Evolutionary conservation across 2,113 vertebrate species (phyloP).

Genomic region (Rousettus leschenaultii): DNA sequence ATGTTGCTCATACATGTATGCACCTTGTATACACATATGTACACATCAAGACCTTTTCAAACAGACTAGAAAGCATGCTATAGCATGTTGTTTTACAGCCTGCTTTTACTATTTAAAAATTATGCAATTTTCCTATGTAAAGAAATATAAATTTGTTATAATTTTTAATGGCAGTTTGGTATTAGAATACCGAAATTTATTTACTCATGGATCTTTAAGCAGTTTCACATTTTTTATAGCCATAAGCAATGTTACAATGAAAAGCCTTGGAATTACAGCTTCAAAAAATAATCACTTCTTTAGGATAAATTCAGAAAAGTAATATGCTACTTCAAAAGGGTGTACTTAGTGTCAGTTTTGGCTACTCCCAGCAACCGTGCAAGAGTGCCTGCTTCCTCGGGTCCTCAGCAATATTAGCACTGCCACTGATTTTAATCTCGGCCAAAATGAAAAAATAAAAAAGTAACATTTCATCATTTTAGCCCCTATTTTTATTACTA

Average conservation of each 20-base stretch:
- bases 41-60: background rate
- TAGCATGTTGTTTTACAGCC: background rate
- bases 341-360: background rate
- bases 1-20: no score
- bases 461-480: background rate
- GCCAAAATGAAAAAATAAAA: background rate
- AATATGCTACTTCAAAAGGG: background rate
- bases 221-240: background rate
- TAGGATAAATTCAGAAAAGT: constrained; percentile 25
- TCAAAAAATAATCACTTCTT: background rate
- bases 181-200: background rate
- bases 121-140: background rate
- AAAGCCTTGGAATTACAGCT: constrained; percentile 25
- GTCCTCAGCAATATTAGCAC: background rate
- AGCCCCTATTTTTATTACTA: background rate
- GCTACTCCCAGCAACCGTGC: background rate
- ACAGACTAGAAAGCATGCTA: background rate
- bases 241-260: background rate
- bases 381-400: background rate
- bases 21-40: background rate
- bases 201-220: background rate
- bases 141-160: background rate
- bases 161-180: background rate
- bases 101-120: background rate
- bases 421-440: background rate